Percentiles rank a stretch among this genome's conserved stretches.
Evolutionary conservation across 2,888 invertebrate species (phyloP).

Genomic region (Cartodere bifasciata): DNA sequence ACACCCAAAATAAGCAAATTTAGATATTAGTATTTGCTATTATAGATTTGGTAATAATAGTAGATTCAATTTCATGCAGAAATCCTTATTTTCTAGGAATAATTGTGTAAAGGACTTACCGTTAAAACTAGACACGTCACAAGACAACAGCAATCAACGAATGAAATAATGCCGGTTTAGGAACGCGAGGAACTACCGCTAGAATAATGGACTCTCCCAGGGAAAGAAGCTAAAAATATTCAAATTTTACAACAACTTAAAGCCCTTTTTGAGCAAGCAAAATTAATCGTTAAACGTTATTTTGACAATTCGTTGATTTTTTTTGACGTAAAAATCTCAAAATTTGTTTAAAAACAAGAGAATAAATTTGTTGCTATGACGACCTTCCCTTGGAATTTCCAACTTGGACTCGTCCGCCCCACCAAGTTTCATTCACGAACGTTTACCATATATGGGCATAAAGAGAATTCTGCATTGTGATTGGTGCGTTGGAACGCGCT

Average conservation of each 20-base stretch:
- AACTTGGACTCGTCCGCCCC: slow-evolving; percentile 36
- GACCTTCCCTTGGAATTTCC: slow-evolving; percentile 25
- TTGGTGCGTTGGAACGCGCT: slow-evolving; percentile 40
- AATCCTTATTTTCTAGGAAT: too few relatives aligned
- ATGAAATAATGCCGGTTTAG: slow-evolving; percentile 31
- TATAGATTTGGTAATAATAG: too few relatives aligned
- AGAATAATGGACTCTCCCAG: slow-evolving; percentile 20
- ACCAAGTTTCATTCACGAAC: slow-evolving; percentile 47
- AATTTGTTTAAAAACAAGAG: slow-evolving; percentile 16
- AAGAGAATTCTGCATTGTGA: slow-evolving; percentile 50
- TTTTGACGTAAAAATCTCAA: slow-evolving; percentile 12
- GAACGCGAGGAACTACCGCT: slow-evolving; percentile 26
- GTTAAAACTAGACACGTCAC: slow-evolving; percentile 32
- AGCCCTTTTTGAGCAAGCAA: too few relatives aligned
- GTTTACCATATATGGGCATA: slow-evolving; percentile 77
- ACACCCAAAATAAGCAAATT: slow-evolving; percentile 4
- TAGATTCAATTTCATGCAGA: too few relatives aligned
- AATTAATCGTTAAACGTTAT: slow-evolving; percentile 1
- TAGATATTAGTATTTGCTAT: too few relatives aligned
- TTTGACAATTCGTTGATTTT: slow-evolving; percentile 4
- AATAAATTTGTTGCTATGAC: slow-evolving; percentile 7
- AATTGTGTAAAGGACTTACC: slow-evolving; percentile 28
- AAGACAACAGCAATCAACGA: slow-evolving; percentile 30
- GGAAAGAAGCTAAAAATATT: slow-evolving; percentile 23
- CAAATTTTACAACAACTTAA: slow-evolving; percentile 20